Percentiles rank a stretch among this genome's conserved stretches.
Conservation (phyloP, 2,113 vertebrate species). For the Anoplopoma fimbria region DNA sequence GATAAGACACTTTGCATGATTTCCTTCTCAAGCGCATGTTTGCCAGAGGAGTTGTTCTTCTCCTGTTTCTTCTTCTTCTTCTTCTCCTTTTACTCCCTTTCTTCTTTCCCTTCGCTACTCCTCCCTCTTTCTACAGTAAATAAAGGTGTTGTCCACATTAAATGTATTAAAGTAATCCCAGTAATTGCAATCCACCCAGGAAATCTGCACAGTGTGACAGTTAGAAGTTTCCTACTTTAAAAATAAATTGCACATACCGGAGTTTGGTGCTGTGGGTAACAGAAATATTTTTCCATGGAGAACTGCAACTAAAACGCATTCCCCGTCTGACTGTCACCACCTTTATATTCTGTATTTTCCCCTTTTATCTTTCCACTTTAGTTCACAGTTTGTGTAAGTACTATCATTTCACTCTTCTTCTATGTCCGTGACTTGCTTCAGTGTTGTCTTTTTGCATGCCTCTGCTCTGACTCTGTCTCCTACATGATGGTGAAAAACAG, state of each 20-base stretch:
- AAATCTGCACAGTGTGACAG: slow-evolving; percentile 51
- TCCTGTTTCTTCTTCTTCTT: slow-evolving; percentile 43
- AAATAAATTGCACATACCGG: slow-evolving; percentile 30
- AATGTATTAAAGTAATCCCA: slow-evolving; percentile 17
- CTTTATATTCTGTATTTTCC: slow-evolving; percentile 89
- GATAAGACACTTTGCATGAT: slow-evolving; percentile 74
- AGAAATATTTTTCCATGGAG: slow-evolving; percentile 32
- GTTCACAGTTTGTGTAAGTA: slow-evolving; percentile 91
- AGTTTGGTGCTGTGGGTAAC: slow-evolving; percentile 39
- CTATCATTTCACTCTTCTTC: slow-evolving; percentile 82
- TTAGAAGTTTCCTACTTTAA: slow-evolving; percentile 39
- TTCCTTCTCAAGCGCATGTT: slow-evolving; percentile 75
- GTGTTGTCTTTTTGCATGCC: slow-evolving; percentile 79
- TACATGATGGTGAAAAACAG: slow-evolving; percentile 65
- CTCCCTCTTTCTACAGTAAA: slow-evolving; percentile 77
- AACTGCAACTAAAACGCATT: slow-evolving; percentile 55
- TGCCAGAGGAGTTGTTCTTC: slow-evolving; percentile 55
- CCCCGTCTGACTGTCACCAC: slow-evolving; percentile 82
- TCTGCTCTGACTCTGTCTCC: slow-evolving; percentile 66
- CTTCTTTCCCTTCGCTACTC: slow-evolving; percentile 40
- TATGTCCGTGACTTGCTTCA: slow-evolving; percentile 78
- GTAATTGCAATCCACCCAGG: slow-evolving; percentile 17
- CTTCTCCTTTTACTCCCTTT: slow-evolving; percentile 16
- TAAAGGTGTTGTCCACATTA: slow-evolving; percentile 80
- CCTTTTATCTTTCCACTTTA: slow-evolving; percentile 86